These are phyloP conservation scores for Drosophila fulvimacula DNA, from an alignment of 2,888 invertebrate species.

Conservation along the genomic window DNA sequence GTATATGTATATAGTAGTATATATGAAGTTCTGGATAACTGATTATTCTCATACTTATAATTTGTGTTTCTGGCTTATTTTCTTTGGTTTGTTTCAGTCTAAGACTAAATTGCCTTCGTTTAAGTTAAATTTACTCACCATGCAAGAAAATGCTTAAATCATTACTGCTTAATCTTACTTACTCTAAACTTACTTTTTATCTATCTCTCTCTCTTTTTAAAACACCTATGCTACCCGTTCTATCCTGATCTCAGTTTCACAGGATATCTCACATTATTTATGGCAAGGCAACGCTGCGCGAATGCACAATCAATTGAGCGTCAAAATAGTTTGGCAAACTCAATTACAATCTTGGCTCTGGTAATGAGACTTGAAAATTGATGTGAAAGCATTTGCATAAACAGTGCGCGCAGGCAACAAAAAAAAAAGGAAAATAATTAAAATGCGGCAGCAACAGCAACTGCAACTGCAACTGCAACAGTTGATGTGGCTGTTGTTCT, in stretches of 20 bases:
- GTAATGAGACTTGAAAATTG: conserved; percentile 68
- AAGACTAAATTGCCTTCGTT: too few species aligned
- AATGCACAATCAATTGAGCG: conserved; percentile 75
- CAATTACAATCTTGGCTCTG: conserved; percentile 63
- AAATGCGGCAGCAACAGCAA: conserved; percentile 39
- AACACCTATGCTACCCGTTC: neutral
- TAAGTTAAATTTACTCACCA: too few species aligned
- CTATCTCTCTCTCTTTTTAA: neutral
- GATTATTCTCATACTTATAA: too few species aligned
- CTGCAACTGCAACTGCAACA: conserved; percentile 21
- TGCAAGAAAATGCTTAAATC: too few species aligned
- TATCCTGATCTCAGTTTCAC: neutral
- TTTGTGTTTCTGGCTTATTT: too few species aligned
- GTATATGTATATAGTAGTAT: too few species aligned
- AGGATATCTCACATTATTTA: conserved; percentile 40
- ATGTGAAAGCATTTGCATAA: conserved; percentile 74
- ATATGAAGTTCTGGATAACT: too few species aligned
- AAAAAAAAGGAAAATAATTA: conserved; percentile 65
- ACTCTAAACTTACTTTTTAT: too few species aligned
- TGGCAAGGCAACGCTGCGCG: conserved; percentile 59
- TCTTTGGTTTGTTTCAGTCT: too few species aligned
- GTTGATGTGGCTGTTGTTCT: conserved; percentile 13
- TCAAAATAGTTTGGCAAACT: conserved; percentile 72
- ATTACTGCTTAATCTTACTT: too few species aligned
- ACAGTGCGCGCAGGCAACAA: conserved; percentile 50